Base-by-base conservation (phyloP, 2,888 invertebrate genomes). In the Micoletzkya japonica region DNA sequence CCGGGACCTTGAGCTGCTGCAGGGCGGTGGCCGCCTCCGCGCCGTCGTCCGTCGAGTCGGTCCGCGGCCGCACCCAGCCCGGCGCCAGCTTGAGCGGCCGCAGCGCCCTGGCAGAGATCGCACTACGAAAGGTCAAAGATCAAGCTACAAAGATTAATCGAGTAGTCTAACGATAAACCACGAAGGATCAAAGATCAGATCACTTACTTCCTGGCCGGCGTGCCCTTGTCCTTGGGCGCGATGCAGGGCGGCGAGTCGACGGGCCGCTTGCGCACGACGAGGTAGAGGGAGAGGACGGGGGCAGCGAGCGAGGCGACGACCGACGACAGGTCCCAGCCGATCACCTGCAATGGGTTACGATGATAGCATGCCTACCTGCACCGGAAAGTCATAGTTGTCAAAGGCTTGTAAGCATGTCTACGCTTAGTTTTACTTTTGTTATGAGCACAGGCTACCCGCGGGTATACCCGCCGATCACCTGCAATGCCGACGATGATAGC, bases 221-320 rank as follows among this genome's bases (percentile, higher is more conserved):
- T 10, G 44, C 20, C 44, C 20, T 20, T 44, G 44, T 20, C 36
- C 32, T 66, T 66, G 28, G 64, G 64, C 14, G 37, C 2, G 36
- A 52, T 36, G 20, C 26, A 24, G 4, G 64, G 64, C n/a, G n/a
- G n/a, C 24, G 64, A 52, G 28, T 66, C 64, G 54, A 66, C 34
- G 4, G 64, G 64, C 37, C 64, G 30, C 37, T 68, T 68, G 4
- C 68, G 37, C 57, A 68, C 68, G 56, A 94, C 87, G 86, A 93
- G 92, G n/a, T 91, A 91, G 24, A 91, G 90, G 7, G 70, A 64
- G 7, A 74, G 74, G 17, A 72, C 72, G 32, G 64, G 58, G 1
- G 71, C 70, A 34, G 74, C 78, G 10, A 80, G 71, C n/a, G 72
- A 52, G 30, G 74, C 70, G n/a, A 76, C 80, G 6, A 80, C 80